phyloP scores from a whole-genome alignment of 2,888 invertebrate genomes.

The Nephrotoma appendiculata region DNA sequence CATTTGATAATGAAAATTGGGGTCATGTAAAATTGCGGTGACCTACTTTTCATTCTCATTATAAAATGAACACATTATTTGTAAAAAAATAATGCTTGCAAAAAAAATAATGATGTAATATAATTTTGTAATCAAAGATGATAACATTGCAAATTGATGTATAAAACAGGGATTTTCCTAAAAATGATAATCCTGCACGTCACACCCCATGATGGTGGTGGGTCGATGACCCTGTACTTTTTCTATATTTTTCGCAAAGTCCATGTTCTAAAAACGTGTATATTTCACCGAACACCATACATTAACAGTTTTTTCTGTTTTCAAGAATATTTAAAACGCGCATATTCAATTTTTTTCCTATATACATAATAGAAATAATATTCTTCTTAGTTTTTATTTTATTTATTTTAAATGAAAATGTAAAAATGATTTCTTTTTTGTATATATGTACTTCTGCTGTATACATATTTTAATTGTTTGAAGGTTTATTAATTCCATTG shows the following conservation, averaged over 20 bases:
- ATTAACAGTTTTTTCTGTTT: neutral
- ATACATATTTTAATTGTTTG: neutral
- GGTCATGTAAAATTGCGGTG: neutral
- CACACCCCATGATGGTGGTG: slow-evolving; percentile 1
- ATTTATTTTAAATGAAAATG: neutral
- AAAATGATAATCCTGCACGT: neutral
- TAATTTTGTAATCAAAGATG: neutral
- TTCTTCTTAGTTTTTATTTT: neutral
- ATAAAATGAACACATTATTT: neutral
- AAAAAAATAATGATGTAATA: neutral
- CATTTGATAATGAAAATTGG: neutral
- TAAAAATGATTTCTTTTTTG: neutral
- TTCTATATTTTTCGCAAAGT: neutral
- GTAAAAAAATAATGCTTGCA: neutral
- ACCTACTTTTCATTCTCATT: neutral
- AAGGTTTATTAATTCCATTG: neutral
- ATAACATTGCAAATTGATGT: neutral
- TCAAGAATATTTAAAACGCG: neutral
- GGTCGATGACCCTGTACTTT: slow-evolving; percentile 1
- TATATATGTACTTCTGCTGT: neutral
- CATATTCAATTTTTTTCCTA: neutral
- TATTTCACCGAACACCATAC: neutral
- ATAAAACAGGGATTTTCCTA: neutral
- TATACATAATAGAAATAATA: neutral
- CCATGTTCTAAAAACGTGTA: neutral